phyloP scores from a whole-genome alignment of 2,888 invertebrate genomes.

The Sialis lutaria region DNA sequence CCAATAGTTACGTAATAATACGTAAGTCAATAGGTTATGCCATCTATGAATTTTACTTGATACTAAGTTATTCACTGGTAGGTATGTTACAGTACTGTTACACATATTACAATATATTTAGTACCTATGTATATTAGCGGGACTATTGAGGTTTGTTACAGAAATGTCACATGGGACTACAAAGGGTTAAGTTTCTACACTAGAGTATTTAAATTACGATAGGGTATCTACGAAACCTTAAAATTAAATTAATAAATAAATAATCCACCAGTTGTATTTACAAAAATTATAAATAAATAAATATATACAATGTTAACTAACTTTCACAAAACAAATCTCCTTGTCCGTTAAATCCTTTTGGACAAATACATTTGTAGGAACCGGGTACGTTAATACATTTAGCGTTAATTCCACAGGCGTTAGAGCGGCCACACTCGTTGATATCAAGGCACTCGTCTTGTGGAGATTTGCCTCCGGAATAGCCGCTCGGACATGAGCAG shows the following conservation, averaged over 20 bases:
- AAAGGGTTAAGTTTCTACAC: too few species aligned
- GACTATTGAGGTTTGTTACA: too few species aligned
- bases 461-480: constrained; percentile 34
- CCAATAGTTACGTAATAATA: too few species aligned
- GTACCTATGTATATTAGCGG: too few species aligned
- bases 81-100: too few species aligned
- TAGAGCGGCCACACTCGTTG: constrained; percentile 50
- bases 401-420: constrained; percentile 57
- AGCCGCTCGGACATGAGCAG: constrained; percentile 57
- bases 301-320: constrained; percentile 28
- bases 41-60: too few species aligned
- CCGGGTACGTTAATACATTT: constrained; percentile 70
- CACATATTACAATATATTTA: too few species aligned
- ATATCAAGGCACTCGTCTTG: constrained; percentile 48
- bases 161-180: too few species aligned
- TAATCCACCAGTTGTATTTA: neutral
- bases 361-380: constrained; percentile 59
- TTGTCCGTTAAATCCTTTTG: constrained; percentile 57
- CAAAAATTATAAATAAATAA: constrained; percentile 5
- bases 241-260: neutral
- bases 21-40: too few species aligned
- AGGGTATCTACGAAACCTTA: too few species aligned
- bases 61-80: too few species aligned
- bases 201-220: too few species aligned
- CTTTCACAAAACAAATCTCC: constrained; percentile 61